Evolutionary conservation across 1,140 invertebrate genomes (phyloP), one percentile per base, ranked within the genome.

Genomic region (Pantala flavescens): DNA sequence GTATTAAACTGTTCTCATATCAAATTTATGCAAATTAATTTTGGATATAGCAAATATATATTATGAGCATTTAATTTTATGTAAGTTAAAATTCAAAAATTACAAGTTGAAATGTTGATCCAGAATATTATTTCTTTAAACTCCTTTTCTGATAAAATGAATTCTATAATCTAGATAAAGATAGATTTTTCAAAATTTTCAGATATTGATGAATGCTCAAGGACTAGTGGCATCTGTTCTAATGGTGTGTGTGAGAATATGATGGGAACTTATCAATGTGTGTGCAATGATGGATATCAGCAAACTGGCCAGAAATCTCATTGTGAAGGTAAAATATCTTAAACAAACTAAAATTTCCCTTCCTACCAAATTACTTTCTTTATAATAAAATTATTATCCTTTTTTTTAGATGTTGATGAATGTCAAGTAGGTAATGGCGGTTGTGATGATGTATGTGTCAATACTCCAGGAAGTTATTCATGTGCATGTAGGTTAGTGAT

Each of bases 231-330:
- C 11, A 93, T 94, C 42, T 94, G 92, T 80, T 92, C 91, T 12
- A 93, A 94, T 82, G 91, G 91, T 3, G 89, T 92, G 3, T 95
- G 93, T 80, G 90, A 94, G 80, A 96, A 97, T 78, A 90, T 89
- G 82, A 90, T 92, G 86, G 93, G 93, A 12, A 93, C 92, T 0
- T 96, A 93, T 81, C 90, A 92, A 79, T 96, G 94, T 81, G 88
- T 90, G 70, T 97, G 95, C 80, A 90, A 93, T 79, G 89, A 91
- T 73, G 92, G 92, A 0, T 93, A 91, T 79, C 86, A 88, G 70
- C 91, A 90, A 80, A 89, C 86, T 24, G 85, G 84, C 14, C 83
- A 87, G 81, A 84, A 88, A 79, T 85, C 87, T 49, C 84, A 87
- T 77, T 90, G 89, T 78, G 86, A 88, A 82, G 85, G 85, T 86